phyloP scores from a whole-genome alignment of 1,140 invertebrate species.

The Drosophila bifasciata region DNA sequence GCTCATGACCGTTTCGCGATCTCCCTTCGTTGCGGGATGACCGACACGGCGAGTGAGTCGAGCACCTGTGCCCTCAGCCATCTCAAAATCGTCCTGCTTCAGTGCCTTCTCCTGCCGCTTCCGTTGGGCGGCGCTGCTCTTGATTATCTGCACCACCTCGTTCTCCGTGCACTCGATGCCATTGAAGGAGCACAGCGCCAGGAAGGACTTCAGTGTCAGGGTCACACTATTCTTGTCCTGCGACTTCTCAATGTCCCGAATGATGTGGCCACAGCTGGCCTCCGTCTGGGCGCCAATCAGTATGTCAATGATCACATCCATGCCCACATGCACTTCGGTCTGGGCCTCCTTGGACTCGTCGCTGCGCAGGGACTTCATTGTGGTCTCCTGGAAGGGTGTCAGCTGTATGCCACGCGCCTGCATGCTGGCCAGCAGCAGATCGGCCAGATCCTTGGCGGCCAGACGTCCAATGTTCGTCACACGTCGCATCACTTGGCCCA shows the following conservation, averaged over 20 bases:
- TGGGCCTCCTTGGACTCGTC: constrained; percentile 33
- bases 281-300: constrained; percentile 49
- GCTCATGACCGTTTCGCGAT: constrained; percentile 48
- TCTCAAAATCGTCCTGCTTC: constrained; percentile 2
- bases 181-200: constrained; percentile 58
- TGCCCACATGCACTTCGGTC: constrained; percentile 50
- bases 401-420: constrained; percentile 54
- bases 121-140: constrained; percentile 28
- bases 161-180: constrained; percentile 56
- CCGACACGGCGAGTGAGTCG: constrained; percentile 39
- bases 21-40: constrained; percentile 16
- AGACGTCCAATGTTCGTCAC: constrained; percentile 50
- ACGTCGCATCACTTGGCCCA: neutral
- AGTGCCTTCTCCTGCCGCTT: neutral
- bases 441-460: constrained; percentile 71
- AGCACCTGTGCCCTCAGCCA: constrained; percentile 23
- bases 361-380: constrained; percentile 41
- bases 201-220: constrained; percentile 52
- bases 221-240: constrained; percentile 58
- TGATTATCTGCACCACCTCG: constrained; percentile 65
- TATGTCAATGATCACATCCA: constrained; percentile 68
- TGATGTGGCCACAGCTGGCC: constrained; percentile 47
- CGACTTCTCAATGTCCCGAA: constrained; percentile 57
- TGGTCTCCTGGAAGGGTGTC: constrained; percentile 35
- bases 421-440: constrained; percentile 67